Evolutionary conservation across 2,113 vertebrate species (phyloP).

Genomic region (Thermophis baileyi): DNA sequence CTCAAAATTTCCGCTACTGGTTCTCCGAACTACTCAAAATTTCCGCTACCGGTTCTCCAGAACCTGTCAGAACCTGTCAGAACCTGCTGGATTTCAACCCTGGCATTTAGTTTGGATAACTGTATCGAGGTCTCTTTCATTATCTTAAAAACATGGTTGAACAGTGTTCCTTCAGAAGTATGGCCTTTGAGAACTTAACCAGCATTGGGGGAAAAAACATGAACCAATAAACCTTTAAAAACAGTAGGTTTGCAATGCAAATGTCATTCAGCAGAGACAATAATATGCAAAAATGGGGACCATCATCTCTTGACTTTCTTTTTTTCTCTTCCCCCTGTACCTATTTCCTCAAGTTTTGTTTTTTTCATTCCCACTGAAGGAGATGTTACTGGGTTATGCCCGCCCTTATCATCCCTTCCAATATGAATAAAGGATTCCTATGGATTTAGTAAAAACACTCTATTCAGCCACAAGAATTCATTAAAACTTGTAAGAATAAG

Average conservation of each 20-base stretch:
- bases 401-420: background rate
- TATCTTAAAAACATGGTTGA: conserved; percentile 44
- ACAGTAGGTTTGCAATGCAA: conserved; percentile 4
- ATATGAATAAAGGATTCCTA: background rate
- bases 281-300: background rate
- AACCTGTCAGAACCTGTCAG: too few relatives aligned
- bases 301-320: background rate
- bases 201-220: conserved; percentile 24
- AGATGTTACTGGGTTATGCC: background rate
- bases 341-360: background rate
- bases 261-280: background rate
- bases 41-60: too few relatives aligned
- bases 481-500: background rate
- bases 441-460: background rate
- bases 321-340: background rate
- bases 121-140: conserved; percentile 51
- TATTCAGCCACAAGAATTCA: background rate
- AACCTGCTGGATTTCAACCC: too few relatives aligned
- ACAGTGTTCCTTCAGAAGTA: conserved; percentile 39
- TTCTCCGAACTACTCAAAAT: too few relatives aligned
- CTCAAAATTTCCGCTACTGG: too few relatives aligned
- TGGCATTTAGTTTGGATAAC: conserved; percentile 65
- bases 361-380: background rate
- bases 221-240: background rate
- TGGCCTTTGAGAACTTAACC: background rate